Base-by-base conservation (phyloP, 1,140 invertebrate genomes). In the Anadara kagoshimensis region DNA sequence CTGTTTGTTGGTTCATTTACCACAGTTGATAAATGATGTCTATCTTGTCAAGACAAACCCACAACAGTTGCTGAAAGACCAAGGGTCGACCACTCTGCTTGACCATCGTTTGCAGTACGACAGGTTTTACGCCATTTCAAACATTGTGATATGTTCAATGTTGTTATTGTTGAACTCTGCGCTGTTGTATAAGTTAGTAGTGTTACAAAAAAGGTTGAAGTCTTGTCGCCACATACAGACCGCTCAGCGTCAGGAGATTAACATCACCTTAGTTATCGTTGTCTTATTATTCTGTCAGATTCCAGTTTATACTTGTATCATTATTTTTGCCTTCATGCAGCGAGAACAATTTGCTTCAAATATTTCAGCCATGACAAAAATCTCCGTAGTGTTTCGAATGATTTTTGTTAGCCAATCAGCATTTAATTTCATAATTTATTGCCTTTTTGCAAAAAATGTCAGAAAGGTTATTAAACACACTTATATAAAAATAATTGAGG, bases 21-120 rank as follows among this genome's bases (percentile, higher is more conserved):
- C 62, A 18, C 62, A 64, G 62, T 64, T 64, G 51, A 51, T 64
- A 10, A 64, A 64, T 36, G 62, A 64, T 41, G 36, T 64, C 5
- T 10, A 36, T 36, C 14, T 53, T n/a, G 47, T 64, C 3, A 36
- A 51, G 29, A 29, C 26, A 53, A 53, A 51, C 16, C 62, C 62
- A 4, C n/a, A 36, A 4, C 8, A 64, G 16, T 41, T 64, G 20
- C 20, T 64, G 11, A 36, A 64, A 5, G 10, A 16, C 5, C 18
- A 53, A 41, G 53, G 36, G 0, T 36, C 29, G 7, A 49, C 45
- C 11, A 41, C 51, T n/a, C 49, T 64, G 49, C 47, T 64, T 1
- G 49, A 45, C 4, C 51, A 36, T 20, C 62, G 62, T 18, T 64
- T 49, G 1, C 18, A 24, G 10, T 64, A 64, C n/a, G 62, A 64